Percentiles rank a stretch among this genome's conserved stretches.
Conservation (phyloP, 1,140 invertebrate genomes). For the Delia radicum region DNA sequence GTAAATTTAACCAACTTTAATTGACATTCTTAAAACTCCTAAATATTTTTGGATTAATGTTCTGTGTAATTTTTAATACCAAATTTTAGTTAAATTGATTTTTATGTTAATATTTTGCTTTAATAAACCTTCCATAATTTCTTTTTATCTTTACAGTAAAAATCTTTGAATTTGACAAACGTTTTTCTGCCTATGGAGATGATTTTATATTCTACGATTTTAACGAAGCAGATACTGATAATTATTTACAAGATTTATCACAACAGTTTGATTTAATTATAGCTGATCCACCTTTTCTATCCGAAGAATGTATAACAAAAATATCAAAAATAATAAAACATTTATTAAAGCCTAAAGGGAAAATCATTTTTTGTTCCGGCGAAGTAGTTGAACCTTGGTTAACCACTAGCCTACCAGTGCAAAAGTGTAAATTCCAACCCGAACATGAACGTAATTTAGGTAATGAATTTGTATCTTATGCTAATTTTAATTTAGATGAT, state of each 20-base stretch:
- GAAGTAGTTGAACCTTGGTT: conserved; percentile 75
- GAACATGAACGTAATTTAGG: conserved; percentile 85
- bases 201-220: conserved; percentile 91
- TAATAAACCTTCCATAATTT: not conserved
- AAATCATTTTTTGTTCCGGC: conserved; percentile 89
- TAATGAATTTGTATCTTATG: conserved; percentile 89
- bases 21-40: no score
- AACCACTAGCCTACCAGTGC: conserved; percentile 65
- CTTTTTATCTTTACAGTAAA: conserved; percentile 65
- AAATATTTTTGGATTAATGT: no score
- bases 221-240: conserved; percentile 65
- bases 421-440: conserved; percentile 73
- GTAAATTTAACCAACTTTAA: no score
- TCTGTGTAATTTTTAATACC: no score
- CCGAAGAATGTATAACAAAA: conserved; percentile 89
- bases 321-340: conserved; percentile 76
- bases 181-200: conserved; percentile 77
- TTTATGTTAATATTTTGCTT: no score
- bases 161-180: conserved; percentile 78
- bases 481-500: conserved; percentile 77
- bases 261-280: conserved; percentile 81
- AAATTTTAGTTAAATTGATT: no score
- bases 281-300: conserved; percentile 92
- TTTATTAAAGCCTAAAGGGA: conserved; percentile 66
- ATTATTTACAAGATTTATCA: conserved; percentile 65